Conservation (phyloP, 2,888 invertebrate genomes). For the Drosophila birchii region DNA sequence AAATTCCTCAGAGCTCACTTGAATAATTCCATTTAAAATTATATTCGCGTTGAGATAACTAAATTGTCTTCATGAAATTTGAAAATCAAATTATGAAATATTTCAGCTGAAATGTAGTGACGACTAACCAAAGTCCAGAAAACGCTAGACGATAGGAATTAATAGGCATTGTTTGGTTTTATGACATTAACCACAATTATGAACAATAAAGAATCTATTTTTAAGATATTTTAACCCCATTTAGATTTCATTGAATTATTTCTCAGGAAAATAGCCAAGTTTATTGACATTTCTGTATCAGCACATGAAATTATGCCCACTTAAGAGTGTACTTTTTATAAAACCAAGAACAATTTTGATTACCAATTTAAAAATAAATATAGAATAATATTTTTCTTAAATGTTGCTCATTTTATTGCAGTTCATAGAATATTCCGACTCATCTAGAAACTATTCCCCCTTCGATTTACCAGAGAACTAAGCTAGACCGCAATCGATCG, state of each 20-base stretch:
- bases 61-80: not conserved
- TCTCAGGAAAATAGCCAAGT: not conserved
- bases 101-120: not conserved
- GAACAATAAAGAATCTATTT: not conserved
- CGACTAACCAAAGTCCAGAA: conserved; percentile 2
- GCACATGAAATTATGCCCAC: rapidly evolving
- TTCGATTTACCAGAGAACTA: not conserved
- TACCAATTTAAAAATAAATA: too few species aligned
- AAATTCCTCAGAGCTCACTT: not conserved
- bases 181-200: not conserved
- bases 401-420: not conserved
- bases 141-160: not conserved
- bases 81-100: not conserved
- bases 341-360: too few species aligned
- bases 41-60: not conserved
- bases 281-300: too few species aligned
- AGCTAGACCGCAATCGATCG: conserved; percentile 9
- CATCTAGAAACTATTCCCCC: not conserved
- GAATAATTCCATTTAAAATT: conserved; percentile 1
- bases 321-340: not conserved
- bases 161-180: not conserved
- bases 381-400: not conserved
- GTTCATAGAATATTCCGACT: not conserved
- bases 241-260: not conserved
- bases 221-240: not conserved